Percentiles rank a stretch among this genome's conserved stretches.
These are phyloP conservation scores for Macaria notata DNA, from an alignment of 2,888 invertebrate species.

Conservation along the genomic window DNA sequence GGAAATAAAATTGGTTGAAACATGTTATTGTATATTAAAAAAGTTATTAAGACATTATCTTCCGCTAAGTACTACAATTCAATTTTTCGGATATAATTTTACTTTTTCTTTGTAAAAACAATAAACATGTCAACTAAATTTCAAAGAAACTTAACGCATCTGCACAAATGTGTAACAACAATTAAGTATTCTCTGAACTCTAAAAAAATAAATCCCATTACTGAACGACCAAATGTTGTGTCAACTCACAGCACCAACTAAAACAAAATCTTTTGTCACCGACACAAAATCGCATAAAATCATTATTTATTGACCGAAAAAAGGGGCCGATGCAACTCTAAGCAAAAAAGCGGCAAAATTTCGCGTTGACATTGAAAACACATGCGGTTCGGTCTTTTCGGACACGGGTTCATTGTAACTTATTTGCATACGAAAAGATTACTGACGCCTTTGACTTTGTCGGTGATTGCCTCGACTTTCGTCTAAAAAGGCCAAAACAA, in stretches of 20 bases:
- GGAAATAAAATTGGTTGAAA: background rate
- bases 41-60: too few species aligned
- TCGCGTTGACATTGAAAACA: constrained; percentile 62
- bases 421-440: constrained; percentile 76
- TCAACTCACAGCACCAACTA: constrained; percentile 24
- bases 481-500: constrained; percentile 62
- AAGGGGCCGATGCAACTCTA: constrained; percentile 35
- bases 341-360: constrained; percentile 49
- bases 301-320: constrained; percentile 44
- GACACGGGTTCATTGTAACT: constrained; percentile 70
- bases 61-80: too few species aligned
- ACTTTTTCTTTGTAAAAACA: too few species aligned
- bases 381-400: constrained; percentile 55
- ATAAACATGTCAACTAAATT: too few species aligned
- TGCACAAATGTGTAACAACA: background rate
- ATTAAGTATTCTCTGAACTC: background rate
- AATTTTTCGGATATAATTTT: too few species aligned
- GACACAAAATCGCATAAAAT: constrained; percentile 39
- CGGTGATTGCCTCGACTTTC: constrained; percentile 63
- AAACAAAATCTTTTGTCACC: constrained; percentile 46
- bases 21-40: too few species aligned
- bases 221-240: constrained; percentile 18
- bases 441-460: constrained; percentile 61
- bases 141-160: too few species aligned
- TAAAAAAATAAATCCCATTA: too few species aligned